Evolutionary conservation across 1,140 invertebrate species (phyloP).

Genomic region (Drosophila subobscura): DNA sequence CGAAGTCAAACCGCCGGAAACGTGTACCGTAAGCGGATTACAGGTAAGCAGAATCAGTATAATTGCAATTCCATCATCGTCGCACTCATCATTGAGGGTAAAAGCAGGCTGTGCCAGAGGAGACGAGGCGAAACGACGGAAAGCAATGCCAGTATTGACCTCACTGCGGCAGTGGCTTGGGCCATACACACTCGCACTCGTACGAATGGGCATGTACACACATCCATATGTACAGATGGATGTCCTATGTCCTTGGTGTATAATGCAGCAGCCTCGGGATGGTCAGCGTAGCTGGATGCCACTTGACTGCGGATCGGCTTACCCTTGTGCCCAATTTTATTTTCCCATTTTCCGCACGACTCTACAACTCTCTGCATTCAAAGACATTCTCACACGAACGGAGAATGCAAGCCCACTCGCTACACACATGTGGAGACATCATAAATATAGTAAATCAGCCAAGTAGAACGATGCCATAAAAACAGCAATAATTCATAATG

Average conservation of each 20-base stretch:
- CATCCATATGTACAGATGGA: not conserved
- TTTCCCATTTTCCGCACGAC: constrained; percentile 68
- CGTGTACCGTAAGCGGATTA: constrained; percentile 84
- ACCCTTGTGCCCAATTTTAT: constrained; percentile 54
- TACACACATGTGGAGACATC: constrained; percentile 15
- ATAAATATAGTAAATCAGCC: constrained; percentile 53
- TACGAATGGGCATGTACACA: not conserved
- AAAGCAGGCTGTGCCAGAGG: constrained; percentile 22
- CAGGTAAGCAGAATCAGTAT: constrained; percentile 84
- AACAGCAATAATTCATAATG: constrained; percentile 71
- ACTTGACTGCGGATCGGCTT: constrained; percentile 22
- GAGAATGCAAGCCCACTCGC: constrained; percentile 22
- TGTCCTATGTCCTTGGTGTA: not conserved
- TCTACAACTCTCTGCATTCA: constrained; percentile 57
- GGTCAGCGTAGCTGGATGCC: constrained; percentile 1
- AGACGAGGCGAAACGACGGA: not conserved
- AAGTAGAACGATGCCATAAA: constrained; percentile 65
- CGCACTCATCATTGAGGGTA: constrained; percentile 48
- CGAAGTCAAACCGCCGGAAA: constrained; percentile 76
- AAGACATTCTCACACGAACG: constrained; percentile 51
- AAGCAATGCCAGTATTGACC: too few species aligned
- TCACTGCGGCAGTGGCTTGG: too few species aligned
- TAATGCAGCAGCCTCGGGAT: constrained; percentile 10
- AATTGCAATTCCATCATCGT: constrained; percentile 70
- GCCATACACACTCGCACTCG: constrained; percentile 1